Evolutionary conservation across 2,888 invertebrate genomes (phyloP), one percentile per base, ranked within the genome.

Genomic region (Dynastes maya): DNA sequence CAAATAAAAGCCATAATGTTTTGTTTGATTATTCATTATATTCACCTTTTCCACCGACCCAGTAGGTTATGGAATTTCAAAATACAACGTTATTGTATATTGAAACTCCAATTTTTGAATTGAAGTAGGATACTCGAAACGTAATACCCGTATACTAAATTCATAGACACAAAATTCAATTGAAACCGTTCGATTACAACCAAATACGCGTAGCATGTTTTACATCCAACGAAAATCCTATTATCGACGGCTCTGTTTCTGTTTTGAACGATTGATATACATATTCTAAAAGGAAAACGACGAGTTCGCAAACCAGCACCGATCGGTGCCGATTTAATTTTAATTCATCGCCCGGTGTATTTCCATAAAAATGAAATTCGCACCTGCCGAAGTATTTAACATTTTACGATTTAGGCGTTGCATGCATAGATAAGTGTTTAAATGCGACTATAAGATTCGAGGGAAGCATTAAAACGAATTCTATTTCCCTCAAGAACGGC

Each of bases 311-410:
- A 3, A 27, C 9, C 61, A 2, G 11, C 5, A 13, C 63, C 29
- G n/a, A 11, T n/a, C 13, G 63, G 8, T 13, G 9, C 11, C 29
- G 63, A 63, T 63, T 32, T 37, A 13, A 63, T 63, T 63, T 63
- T 63, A 63, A 63, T 63, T 63, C 63, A 63, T 63, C 27, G 29
- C 29, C 8, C 32, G 29, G 2, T 55, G 55, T 63, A 63, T 63
- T 63, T 63, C 63, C 63, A 63, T 63, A 63, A 63, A 63, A 63
- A 63, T 27, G 63, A 32, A 3, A 63, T 63, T 63, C 29, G 63
- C 32, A 63, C 32, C 63, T 63, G 32, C 27, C 63, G 29, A 32
- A 8, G 32, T 63, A 29, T 13, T 63, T 63, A 63, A 13, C 27
- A 63, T 63, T 63, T 63, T 63, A 63, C 13, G 63, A 63, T 32